Evolutionary conservation across 37 sponge, comb jelly and placozoan species (phyloP), one percentile per base, ranked within the genome.

Genomic region (Spongilla lacustris): DNA sequence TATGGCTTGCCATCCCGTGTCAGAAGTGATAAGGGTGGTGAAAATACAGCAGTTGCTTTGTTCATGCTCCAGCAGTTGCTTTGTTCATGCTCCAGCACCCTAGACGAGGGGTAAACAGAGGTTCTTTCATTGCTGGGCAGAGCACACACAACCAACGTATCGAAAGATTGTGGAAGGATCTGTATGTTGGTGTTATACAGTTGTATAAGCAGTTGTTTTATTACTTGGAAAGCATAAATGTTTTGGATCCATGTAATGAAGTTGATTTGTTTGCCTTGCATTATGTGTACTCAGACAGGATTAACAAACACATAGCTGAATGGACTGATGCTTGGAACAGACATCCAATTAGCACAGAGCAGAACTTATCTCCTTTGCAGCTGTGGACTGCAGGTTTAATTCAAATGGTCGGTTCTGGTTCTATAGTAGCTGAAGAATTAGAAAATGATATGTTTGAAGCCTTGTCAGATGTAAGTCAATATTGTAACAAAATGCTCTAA

Each of bases 101-200:
- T 4, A n/a, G 34, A 23, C 82, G 91, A 36, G 91, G 91, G 26
- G 78, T 81, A 68, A 76, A 77, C 10, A 36, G 91, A 38, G 82
- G 83, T 19, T 76, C 71, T 49, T 46, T 86, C 14, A 79, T 90
- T 9, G 79, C 73, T 36, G 91, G 91, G 4, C 68, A 33, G 69
- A 90, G 91, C 50, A 86, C 86, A 6, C 91, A 90, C 77, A 90
- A 90, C 30, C 87, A 90, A 38, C 12, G 91, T 9, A 66, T 90
- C 3, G 91, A 90, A 66, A 37, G 91, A 11, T 23, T 90, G 67
- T 90, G 91, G 86, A 25, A 77, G 24, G 91, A 90, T 77, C 82
- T 90, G 8, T 85, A 81, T 24, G 36, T 49, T 10, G 90, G 83
- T 71, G 85, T 85, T 67, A 12, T 69, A 25, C 27, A 69, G 17